phyloP scores from a whole-genome alignment of 2,113 vertebrate genomes.

The Dendropsophus ebraccatus region DNA sequence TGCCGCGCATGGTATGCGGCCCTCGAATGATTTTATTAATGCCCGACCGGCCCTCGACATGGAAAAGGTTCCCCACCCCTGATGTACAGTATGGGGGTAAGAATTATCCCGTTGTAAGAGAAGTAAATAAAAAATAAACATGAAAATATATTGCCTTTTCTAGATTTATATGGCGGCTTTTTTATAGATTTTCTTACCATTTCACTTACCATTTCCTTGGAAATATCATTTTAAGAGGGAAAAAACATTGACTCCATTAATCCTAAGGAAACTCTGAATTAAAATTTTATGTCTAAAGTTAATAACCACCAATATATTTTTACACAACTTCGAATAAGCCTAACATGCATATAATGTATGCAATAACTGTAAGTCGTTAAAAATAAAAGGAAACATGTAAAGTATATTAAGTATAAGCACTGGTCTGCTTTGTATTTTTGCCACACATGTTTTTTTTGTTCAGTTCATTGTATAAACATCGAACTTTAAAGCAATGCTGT shows the following conservation, averaged over 20 bases:
- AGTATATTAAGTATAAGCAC: too few species aligned
- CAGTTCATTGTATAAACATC: too few species aligned
- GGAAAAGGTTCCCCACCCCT: too few species aligned
- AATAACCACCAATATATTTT: not conserved
- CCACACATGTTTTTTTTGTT: too few species aligned
- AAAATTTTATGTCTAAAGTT: constrained; percentile 23
- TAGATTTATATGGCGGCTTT: constrained; percentile 5
- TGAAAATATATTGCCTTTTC: constrained; percentile 4
- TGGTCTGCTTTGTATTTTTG: too few species aligned
- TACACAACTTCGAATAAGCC: not conserved
- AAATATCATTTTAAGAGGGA: constrained; percentile 28
- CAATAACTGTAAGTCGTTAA: not conserved
- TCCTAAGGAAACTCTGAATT: constrained; percentile 29
- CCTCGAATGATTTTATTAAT: too few species aligned
- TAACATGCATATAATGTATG: not conserved
- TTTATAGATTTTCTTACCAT: constrained; percentile 1
- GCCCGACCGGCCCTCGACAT: too few species aligned
- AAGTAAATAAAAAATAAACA: constrained; percentile 21
- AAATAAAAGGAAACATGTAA: not conserved
- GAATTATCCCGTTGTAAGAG: not conserved
- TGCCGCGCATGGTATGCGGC: too few species aligned
- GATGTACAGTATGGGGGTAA: too few species aligned
- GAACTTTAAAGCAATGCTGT: too few species aligned
- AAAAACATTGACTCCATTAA: not conserved
- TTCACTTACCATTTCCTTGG: constrained; percentile 16